A percentile compares a stretch with the other conserved stretches of the same genome.
Conservation (phyloP, 2,113 vertebrate species). For the Aspidoscelis tigris region DNA sequence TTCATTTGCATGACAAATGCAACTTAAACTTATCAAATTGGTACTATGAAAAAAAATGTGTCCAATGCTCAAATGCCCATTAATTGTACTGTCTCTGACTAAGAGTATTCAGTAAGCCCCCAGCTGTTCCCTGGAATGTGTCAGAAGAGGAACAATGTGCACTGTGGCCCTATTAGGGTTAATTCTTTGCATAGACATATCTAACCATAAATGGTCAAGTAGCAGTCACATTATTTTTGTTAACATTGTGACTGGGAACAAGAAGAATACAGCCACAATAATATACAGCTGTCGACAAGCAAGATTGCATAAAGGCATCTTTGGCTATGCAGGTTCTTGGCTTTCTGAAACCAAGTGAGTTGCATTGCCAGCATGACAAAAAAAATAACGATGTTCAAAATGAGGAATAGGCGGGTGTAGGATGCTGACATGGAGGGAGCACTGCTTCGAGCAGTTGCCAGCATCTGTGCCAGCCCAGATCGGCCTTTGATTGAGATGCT, state of each 20-base stretch:
- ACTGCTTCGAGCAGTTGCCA: slow-evolving; percentile 73
- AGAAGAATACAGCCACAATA: slow-evolving; percentile 93
- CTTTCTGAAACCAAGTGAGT: slow-evolving; percentile 88
- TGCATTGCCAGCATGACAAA: slow-evolving; percentile 91
- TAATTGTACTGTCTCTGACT: slow-evolving; percentile 42
- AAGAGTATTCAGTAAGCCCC: slow-evolving; percentile 35
- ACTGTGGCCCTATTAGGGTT: slow-evolving; percentile 63
- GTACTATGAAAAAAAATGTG: slow-evolving; percentile 48
- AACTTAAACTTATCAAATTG: slow-evolving; percentile 33
- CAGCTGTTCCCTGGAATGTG: slow-evolving; percentile 65
- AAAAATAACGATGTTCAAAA: slow-evolving; percentile 95
- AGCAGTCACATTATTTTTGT: slow-evolving; percentile 52
- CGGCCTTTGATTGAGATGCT: slow-evolving; percentile 72
- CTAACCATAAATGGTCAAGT: slow-evolving; percentile 63
- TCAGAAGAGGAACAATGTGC: slow-evolving; percentile 51
- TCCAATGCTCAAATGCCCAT: slow-evolving; percentile 30
- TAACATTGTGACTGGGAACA: slow-evolving; percentile 93
- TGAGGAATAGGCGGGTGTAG: slow-evolving; percentile 91
- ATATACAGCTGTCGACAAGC: slow-evolving; percentile 89
- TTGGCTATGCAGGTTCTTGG: slow-evolving; percentile 88
- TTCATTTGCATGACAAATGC: slow-evolving; percentile 46
- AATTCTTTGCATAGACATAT: slow-evolving; percentile 67
- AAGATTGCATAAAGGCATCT: slow-evolving; percentile 92
- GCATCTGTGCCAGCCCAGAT: slow-evolving; percentile 79
- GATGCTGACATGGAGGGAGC: slow-evolving; percentile 79